Percentiles rank a stretch among this genome's conserved stretches.
phyloP scores from a whole-genome alignment of 2,888 invertebrate species.

The Trileptium ribeirensis region DNA sequence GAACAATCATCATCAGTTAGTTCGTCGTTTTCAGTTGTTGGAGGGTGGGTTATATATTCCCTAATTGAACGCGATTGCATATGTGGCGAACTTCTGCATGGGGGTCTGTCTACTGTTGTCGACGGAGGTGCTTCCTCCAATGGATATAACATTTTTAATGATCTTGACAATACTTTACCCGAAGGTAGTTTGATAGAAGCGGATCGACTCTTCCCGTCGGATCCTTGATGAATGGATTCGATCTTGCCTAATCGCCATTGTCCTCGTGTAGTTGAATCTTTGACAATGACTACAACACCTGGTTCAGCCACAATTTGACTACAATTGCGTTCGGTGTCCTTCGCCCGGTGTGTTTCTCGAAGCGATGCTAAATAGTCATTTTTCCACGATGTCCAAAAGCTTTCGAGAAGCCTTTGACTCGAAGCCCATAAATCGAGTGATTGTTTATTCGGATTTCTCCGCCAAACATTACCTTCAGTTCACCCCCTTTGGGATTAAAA shows the following conservation, averaged over 20 bases:
- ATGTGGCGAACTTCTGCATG: constrained; percentile 52
- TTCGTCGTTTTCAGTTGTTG: too few species aligned
- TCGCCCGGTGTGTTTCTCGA: not conserved
- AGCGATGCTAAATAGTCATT: not conserved
- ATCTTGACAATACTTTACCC: not conserved
- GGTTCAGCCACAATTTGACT: not conserved
- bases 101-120: constrained; percentile 44
- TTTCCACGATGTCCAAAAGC: constrained; percentile 36
- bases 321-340: not conserved
- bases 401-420: too few species aligned
- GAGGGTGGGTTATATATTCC: constrained; percentile 43
- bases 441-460: constrained; percentile 35
- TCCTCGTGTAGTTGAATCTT: not conserved
- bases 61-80: constrained; percentile 51
- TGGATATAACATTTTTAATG: not conserved
- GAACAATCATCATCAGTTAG: too few species aligned
- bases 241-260: not conserved
- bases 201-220: not conserved
- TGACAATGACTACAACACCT: not conserved
- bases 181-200: not conserved
- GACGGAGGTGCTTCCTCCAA: constrained; percentile 33
- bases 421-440: not conserved
- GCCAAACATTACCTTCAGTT: constrained; percentile 49
- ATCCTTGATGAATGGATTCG: not conserved
- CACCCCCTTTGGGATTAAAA: not conserved